These are phyloP conservation scores for Sphaeramia orbicularis DNA, from an alignment of 2,797 vertebrate genomes.

Conservation along the genomic window DNA sequence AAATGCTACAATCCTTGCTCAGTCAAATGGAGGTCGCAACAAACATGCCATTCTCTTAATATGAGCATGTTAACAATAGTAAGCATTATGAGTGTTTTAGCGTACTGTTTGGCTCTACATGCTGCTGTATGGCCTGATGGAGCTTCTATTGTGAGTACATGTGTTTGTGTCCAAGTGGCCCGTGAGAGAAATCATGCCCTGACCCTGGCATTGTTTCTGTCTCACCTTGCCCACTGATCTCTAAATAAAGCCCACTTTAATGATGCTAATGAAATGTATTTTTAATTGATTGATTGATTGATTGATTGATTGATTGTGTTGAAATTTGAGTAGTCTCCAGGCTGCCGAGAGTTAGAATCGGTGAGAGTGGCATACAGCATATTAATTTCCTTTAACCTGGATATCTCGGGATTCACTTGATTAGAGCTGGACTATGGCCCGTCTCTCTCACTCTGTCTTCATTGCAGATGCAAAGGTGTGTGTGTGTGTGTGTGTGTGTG, in stretches of 20 bases:
- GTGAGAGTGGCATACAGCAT: slow-evolving; percentile 19
- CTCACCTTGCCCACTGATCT: slow-evolving; percentile 19
- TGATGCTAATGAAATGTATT: slow-evolving; percentile 29
- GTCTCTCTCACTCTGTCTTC: slow-evolving; percentile 41
- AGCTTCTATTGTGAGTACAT: not conserved
- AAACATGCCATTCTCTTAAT: too few species aligned
- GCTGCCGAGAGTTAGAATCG: slow-evolving; percentile 37
- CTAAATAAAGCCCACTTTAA: slow-evolving; percentile 36
- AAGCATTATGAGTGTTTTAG: too few species aligned
- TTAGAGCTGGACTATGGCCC: slow-evolving; percentile 56
- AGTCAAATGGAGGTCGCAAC: too few species aligned
- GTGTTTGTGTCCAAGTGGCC: slow-evolving; percentile 1
- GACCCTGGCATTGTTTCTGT: slow-evolving; percentile 28
- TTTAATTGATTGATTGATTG: slow-evolving; percentile 45
- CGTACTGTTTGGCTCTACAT: not conserved
- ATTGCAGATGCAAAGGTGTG: slow-evolving; percentile 50
- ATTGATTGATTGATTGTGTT: slow-evolving; percentile 61
- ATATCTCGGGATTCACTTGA: slow-evolving; percentile 64
- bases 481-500: slow-evolving; percentile 27
- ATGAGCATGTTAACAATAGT: too few species aligned
- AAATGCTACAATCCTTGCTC: too few species aligned
- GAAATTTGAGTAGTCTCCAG: slow-evolving; percentile 51
- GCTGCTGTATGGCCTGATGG: too few species aligned
- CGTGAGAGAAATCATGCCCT: slow-evolving; percentile 22
- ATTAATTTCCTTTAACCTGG: slow-evolving; percentile 66